Conservation (phyloP, 2,888 invertebrate genomes). For the Tipula confusa region DNA sequence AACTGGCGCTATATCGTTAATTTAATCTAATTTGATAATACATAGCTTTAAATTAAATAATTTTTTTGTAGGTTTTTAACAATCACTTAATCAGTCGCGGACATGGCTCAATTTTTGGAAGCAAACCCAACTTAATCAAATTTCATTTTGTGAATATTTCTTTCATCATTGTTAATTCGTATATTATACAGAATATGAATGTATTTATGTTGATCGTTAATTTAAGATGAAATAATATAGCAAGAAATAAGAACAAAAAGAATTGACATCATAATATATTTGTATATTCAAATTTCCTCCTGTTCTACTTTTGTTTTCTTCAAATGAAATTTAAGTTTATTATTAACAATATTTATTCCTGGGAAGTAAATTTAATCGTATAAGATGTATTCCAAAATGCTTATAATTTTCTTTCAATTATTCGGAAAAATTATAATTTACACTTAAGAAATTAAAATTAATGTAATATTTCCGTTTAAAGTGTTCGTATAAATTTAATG, state of each 20-base stretch:
- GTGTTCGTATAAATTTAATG: background rate
- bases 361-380: background rate
- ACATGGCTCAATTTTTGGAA: background rate
- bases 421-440: background rate
- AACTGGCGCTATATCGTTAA: background rate
- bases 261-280: background rate
- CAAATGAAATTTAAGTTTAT: background rate
- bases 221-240: background rate
- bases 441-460: background rate
- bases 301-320: background rate
- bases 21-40: slow-evolving; percentile 16
- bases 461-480: background rate
- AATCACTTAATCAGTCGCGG: background rate
- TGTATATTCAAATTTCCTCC: background rate
- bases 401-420: background rate
- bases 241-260: background rate
- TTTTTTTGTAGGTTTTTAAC: background rate
- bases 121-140: background rate
- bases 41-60: background rate
- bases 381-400: background rate
- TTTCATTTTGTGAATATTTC: background rate
- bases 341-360: no score
- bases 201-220: no score
- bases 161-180: background rate
- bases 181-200: no score